These are phyloP conservation scores for Notothenia coriiceps DNA, from an alignment of 2,113 vertebrate species.

Conservation along the genomic window DNA sequence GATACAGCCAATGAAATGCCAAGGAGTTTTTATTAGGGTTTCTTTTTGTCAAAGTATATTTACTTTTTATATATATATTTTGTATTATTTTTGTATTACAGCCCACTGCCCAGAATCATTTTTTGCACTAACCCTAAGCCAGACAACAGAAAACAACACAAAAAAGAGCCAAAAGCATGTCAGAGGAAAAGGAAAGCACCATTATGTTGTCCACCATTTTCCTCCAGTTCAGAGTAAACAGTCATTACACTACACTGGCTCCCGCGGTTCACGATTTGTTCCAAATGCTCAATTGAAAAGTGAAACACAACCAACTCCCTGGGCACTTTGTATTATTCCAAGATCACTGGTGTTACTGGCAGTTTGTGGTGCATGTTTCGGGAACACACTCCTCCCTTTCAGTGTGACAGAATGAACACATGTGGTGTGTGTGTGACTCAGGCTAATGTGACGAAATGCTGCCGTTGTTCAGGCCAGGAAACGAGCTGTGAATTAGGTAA, in stretches of 20 bases:
- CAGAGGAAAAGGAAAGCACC: slow-evolving; percentile 10
- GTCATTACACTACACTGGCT: slow-evolving; percentile 8
- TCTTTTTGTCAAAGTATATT: no score
- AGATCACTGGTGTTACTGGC: background rate
- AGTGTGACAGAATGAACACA: slow-evolving; percentile 36
- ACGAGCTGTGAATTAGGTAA: no score
- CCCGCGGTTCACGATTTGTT: slow-evolving; percentile 15
- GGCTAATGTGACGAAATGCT: no score
- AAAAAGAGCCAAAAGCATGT: background rate
- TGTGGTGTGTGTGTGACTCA: no score
- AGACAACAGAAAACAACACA: slow-evolving; percentile 1
- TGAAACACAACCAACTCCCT: slow-evolving; percentile 38
- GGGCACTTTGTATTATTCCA: background rate
- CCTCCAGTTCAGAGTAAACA: no score
- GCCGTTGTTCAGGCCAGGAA: no score
- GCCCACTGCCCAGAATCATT: no score
- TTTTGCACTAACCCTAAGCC: background rate
- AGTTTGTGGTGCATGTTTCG: slow-evolving; percentile 29
- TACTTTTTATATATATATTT: no score
- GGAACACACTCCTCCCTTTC: slow-evolving; percentile 36
- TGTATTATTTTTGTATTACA: no score
- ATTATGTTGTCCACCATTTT: background rate
- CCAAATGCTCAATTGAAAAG: slow-evolving; percentile 2
- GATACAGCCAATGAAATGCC: no score
- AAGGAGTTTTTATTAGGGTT: no score